phyloP scores from a whole-genome alignment of 2,888 invertebrate genomes.

The Eumerus sabulonum region DNA sequence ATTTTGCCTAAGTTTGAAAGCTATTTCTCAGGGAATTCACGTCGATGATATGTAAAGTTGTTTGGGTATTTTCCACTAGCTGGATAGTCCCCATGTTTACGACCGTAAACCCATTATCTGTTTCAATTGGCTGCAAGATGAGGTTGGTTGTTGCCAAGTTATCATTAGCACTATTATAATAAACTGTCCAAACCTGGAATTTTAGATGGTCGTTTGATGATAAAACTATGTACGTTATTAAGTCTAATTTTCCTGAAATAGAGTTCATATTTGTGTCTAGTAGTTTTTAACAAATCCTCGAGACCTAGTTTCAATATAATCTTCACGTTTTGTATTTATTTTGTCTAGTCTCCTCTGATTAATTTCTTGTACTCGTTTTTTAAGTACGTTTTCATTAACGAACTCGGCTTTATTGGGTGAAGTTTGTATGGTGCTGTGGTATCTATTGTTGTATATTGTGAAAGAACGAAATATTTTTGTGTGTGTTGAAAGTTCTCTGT shows the following conservation, averaged over 20 bases:
- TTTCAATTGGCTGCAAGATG: too few relatives aligned
- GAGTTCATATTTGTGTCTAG: not conserved
- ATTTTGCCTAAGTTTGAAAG: too few relatives aligned
- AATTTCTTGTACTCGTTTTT: too few relatives aligned
- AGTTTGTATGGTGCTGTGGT: conserved; percentile 3
- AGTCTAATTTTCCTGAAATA: conserved; percentile 3
- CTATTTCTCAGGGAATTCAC: too few relatives aligned
- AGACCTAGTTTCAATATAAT: too few relatives aligned
- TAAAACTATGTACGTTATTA: not conserved
- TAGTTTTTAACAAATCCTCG: conserved; percentile 11
- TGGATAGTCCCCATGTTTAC: conserved; percentile 1
- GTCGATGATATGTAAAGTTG: too few relatives aligned
- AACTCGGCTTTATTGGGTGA: conserved; percentile 2
- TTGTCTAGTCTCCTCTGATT: conserved; percentile 12
- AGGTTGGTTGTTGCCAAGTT: too few relatives aligned
- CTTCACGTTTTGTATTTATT: conserved; percentile 4
- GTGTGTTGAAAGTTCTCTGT: not conserved
- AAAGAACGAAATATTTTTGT: too few relatives aligned
- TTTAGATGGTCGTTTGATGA: conserved; percentile 6
- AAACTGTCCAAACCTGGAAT: not conserved
- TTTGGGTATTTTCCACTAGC: too few relatives aligned
- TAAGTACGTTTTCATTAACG: conserved; percentile 11
- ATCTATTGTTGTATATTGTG: conserved; percentile 14
- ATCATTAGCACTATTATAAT: conserved; percentile 1
- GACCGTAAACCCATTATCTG: too few relatives aligned